Evolutionary conservation across 2,113 vertebrate genomes (phyloP), one percentile per base, ranked within the genome.

Genomic region (Bombycilla garrulus): DNA sequence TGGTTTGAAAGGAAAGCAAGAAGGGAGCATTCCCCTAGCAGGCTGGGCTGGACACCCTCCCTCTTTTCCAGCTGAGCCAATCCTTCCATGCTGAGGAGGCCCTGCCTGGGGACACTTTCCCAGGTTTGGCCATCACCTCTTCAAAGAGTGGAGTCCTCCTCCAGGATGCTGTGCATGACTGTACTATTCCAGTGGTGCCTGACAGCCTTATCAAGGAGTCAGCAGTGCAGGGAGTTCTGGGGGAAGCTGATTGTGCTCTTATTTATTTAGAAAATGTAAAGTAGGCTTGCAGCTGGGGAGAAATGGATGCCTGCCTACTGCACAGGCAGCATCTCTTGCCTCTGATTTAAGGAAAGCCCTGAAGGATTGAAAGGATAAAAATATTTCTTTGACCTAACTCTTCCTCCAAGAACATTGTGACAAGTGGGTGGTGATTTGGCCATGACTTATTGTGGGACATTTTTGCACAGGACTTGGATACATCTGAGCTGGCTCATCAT

Each of bases 241-340:
- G 28, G 15, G 29, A 61, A 26, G 36, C 15, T 90, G 70, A 84
- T 90, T 35, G 26, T 8, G n/a, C 67, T 76, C 28, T 62, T 67
- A 53, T 38, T 73, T 81, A 40, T 58, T 81, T 26, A 84, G 26
- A 95, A 56, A 86, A 76, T 48, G 62, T 29, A 62, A 62, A 90
- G n/a, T 12, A 77, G 67, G 33, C 35, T 72, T 72, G 62, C 58
- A 69, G 77, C 62, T 71, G 53, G 45, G 16, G 65, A 88, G 12
- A 58, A 36, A 35, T 12, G 7, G 36, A 35, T 69, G 56, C 65
- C 65, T 81, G 70, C 26, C 45, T 64, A 11, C 23, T 56, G 54
- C 50, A 84, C 35, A 77, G 21, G 8, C 61, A 72, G 29, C 6
- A 9, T n/a, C 40, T 92, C 78, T 65, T 15, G 3, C 33, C 36